Evolutionary conservation across 1,140 invertebrate species (phyloP), one percentile per base, ranked within the genome.

Genomic region (Achroia grisella): DNA sequence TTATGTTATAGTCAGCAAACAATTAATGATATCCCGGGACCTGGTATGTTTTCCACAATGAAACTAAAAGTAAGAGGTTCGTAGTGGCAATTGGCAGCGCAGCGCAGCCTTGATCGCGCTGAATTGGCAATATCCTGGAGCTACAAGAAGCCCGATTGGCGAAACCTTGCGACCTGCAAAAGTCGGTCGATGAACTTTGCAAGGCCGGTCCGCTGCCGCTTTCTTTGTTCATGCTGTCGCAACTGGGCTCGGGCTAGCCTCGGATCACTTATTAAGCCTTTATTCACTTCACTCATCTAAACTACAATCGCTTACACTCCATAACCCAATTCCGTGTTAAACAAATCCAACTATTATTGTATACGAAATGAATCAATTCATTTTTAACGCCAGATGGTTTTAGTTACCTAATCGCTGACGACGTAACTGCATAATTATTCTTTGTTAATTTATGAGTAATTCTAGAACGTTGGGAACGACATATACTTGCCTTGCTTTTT

Each of bases 41-140:
- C 17, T 6, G 17, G 42, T 28, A 35, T 46, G 56, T 32, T 60
- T 67, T 63, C 56, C 49, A 44, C 52, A 52, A 57, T 40, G 35
- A 39, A 42, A 57, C 42, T 47, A 75, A 81, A 84, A 80, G 77
- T 83, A 81, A 81, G 61, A 74, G 75, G 73, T 56, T 60, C 52
- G 58, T 29, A 60, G 32, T 45, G 64, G 64, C 41, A 23, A 23
- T 23, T 50, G 64, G 65, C 15, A 14, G 33, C 17, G 57, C 53
- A 56, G 54, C 36, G 47, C 61, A 81, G 77, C 80, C 77, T 84
- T 84, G 80, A 78, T 71, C 70, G 67, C 64, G 46, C 60, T 73
- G 68, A 77, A 81, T 85, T 85, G 80, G 74, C 78, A 85, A 85
- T 85, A 85, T 85, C 80, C 81, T 85, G 78, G 78, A 81, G 76